Percentiles rank a stretch among this genome's conserved stretches.
Evolutionary conservation across 2,113 vertebrate species (phyloP).

Genomic region (Furnarius figulus): DNA sequence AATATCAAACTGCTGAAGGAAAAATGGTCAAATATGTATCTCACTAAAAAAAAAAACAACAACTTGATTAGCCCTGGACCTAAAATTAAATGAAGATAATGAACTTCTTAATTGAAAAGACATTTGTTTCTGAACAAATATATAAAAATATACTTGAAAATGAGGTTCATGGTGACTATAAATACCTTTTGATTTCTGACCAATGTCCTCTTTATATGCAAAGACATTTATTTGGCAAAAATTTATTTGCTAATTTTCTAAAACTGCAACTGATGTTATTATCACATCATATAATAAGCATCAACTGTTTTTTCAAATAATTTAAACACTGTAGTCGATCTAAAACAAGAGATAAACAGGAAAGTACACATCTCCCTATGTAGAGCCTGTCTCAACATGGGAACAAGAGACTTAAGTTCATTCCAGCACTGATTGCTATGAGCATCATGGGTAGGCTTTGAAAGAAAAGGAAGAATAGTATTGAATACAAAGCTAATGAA

Average conservation of each 20-base stretch:
- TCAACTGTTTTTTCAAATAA: background rate
- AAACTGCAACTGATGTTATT: background rate
- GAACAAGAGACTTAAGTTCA: background rate
- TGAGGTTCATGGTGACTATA: background rate
- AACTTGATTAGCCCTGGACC: background rate
- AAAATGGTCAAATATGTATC: background rate
- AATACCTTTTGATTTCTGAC: background rate
- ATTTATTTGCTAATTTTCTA: background rate
- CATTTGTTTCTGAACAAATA: background rate
- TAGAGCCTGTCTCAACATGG: background rate
- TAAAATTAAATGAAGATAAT: background rate
- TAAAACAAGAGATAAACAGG: background rate
- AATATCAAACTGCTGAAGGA: background rate
- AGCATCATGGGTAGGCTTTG: background rate
- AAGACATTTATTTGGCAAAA: background rate
- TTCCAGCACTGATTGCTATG: background rate
- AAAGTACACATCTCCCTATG: background rate
- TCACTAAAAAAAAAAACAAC: background rate
- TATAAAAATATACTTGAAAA: background rate
- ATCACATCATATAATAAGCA: background rate
- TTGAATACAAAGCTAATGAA: background rate
- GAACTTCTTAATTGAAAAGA: background rate
- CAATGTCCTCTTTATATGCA: background rate
- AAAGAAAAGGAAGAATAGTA: background rate
- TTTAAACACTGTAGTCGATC: background rate